Evolutionary conservation across 2,113 vertebrate species (phyloP).

Genomic region (Catharus minimus): DNA sequence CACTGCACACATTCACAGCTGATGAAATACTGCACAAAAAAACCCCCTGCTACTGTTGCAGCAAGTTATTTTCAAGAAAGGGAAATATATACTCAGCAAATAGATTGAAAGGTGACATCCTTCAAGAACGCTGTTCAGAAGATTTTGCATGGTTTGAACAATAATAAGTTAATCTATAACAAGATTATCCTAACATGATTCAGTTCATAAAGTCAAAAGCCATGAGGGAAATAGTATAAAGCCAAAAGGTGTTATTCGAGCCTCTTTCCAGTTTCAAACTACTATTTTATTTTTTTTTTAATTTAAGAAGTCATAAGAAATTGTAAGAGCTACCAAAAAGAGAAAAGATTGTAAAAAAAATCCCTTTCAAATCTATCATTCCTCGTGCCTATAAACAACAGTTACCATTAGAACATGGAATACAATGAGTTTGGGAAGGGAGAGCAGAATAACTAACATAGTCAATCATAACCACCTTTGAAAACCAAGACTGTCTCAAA

Average conservation of each 20-base stretch:
- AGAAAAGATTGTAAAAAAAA: neutral
- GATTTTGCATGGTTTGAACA: neutral
- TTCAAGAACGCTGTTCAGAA: neutral
- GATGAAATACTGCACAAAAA: neutral
- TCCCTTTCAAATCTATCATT: neutral
- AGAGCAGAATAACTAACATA: neutral
- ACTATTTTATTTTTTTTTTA: neutral
- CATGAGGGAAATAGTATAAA: neutral
- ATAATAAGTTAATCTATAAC: neutral
- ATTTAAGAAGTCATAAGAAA: neutral
- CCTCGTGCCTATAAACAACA: neutral
- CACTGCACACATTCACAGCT: neutral
- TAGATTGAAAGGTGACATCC: neutral
- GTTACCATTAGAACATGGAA: neutral
- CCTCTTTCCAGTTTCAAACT: neutral
- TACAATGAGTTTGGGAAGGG: neutral
- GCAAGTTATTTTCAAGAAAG: neutral
- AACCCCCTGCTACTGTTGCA: neutral
- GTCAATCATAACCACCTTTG: neutral
- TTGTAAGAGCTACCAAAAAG: neutral
- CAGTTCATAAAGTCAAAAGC: neutral
- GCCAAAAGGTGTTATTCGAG: neutral
- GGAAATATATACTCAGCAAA: neutral
- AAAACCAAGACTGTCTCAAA: neutral
- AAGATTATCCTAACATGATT: conserved; percentile 9